Percentiles rank a stretch among this genome's conserved stretches.
Evolutionary conservation across 2,888 invertebrate species (phyloP).

Genomic region (Meliscaeva auricollis): DNA sequence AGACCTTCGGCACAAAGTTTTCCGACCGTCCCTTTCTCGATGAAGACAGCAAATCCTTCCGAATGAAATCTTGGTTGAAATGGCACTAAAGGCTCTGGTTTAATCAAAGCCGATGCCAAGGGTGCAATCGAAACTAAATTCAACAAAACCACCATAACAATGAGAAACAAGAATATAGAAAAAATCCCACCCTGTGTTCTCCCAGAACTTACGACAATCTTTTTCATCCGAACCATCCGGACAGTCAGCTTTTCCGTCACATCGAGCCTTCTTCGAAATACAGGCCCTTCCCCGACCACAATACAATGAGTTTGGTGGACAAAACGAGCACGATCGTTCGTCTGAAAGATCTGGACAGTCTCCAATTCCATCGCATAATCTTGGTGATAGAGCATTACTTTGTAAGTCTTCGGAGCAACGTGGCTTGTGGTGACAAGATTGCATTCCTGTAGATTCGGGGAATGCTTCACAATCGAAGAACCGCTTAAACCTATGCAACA

Average conservation of each 20-base stretch:
- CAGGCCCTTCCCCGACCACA: conserved; percentile 92
- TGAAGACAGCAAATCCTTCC: conserved; percentile 93
- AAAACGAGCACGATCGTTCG: conserved; percentile 92
- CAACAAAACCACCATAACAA: not conserved
- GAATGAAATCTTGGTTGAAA: conserved; percentile 89
- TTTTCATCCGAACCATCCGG: conserved; percentile 94
- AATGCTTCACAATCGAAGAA: conserved; percentile 91
- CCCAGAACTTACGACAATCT: conserved; percentile 90
- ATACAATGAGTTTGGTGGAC: conserved; percentile 89
- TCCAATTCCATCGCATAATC: conserved; percentile 93
- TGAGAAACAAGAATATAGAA: not conserved
- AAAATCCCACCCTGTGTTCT: not conserved
- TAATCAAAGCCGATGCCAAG: conserved; percentile 87
- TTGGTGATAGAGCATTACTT: conserved; percentile 89
- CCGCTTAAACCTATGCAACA: conserved; percentile 89
- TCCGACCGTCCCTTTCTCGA: conserved; percentile 91
- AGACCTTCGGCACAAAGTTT: conserved; percentile 93
- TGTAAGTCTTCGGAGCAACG: conserved; percentile 92
- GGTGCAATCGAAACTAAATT: conserved; percentile 90
- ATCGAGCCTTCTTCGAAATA: conserved; percentile 88
- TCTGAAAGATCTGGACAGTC: conserved; percentile 94
- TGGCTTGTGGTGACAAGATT: conserved; percentile 91
- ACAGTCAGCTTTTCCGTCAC: conserved; percentile 93
- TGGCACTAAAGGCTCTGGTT: conserved; percentile 88
- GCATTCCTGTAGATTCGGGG: conserved; percentile 91